Evolutionary conservation across 2,888 invertebrate genomes (phyloP).

Genomic region (Dyspetes luteomarginatus): DNA sequence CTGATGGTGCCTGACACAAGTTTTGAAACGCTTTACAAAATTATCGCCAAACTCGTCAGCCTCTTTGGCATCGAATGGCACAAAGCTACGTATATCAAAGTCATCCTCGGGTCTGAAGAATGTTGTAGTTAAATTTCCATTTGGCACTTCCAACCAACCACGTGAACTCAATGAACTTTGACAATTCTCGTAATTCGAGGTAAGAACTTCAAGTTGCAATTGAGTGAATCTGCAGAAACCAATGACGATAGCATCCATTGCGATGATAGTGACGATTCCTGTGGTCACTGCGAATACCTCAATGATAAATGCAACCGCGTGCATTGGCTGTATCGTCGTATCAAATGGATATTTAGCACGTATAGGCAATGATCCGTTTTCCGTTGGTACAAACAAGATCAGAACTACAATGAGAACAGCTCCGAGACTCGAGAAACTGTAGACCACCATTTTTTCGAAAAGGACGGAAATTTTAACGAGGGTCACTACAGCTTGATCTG

Average conservation of each 20-base stretch:
- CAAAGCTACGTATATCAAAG: slow-evolving; percentile 51
- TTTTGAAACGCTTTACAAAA: slow-evolving; percentile 66
- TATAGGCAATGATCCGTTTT: slow-evolving; percentile 73
- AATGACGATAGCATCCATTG: slow-evolving; percentile 70
- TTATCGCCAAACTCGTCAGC: slow-evolving; percentile 42
- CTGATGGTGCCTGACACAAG: slow-evolving; percentile 73
- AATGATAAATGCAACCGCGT: slow-evolving; percentile 67
- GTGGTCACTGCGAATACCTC: slow-evolving; percentile 69
- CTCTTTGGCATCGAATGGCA: slow-evolving; percentile 57
- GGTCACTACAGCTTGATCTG: slow-evolving; percentile 61
- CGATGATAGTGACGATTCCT: slow-evolving; percentile 71
- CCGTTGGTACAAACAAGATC: slow-evolving; percentile 71
- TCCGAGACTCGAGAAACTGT: slow-evolving; percentile 68
- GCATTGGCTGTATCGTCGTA: slow-evolving; percentile 68
- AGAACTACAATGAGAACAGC: slow-evolving; percentile 67
- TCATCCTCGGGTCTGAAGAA: too few species aligned
- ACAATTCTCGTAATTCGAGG: slow-evolving; percentile 70
- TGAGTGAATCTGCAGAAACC: slow-evolving; percentile 69
- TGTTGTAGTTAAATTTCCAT: too few species aligned
- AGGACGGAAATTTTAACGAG: slow-evolving; percentile 63
- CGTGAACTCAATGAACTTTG: too few species aligned
- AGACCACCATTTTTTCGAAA: slow-evolving; percentile 63
- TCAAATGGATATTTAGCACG: slow-evolving; percentile 76
- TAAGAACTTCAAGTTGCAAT: slow-evolving; percentile 70
- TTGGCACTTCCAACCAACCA: too few species aligned